phyloP scores from a whole-genome alignment of 53 echinoderm and acorn worm genomes.

The Crossaster papposus region DNA sequence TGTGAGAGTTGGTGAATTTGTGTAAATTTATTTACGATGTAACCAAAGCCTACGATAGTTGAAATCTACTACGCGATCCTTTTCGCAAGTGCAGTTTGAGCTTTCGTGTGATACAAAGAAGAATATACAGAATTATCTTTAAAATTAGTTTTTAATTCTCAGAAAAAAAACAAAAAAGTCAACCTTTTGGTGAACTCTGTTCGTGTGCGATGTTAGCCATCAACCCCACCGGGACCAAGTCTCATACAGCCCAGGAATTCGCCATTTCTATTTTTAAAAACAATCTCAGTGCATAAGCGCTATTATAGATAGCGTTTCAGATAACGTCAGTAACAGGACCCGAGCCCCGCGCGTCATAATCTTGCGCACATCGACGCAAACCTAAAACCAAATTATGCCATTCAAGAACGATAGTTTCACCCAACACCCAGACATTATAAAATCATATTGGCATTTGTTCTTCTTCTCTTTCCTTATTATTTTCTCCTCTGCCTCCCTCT shows the following conservation, averaged over 20 bases:
- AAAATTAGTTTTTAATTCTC: too few relatives aligned
- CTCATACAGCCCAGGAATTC: neutral
- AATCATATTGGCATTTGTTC: slow-evolving; percentile 31
- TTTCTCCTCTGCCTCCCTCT: neutral
- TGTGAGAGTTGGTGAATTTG: too few relatives aligned
- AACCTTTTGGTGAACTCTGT: neutral
- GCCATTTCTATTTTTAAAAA: slow-evolving; percentile 29
- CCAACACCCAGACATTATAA: slow-evolving; percentile 35
- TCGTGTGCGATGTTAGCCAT: neutral
- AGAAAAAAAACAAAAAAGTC: too few relatives aligned
- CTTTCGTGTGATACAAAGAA: too few relatives aligned
- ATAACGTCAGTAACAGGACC: slow-evolving; percentile 34
- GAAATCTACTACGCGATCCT: too few relatives aligned
- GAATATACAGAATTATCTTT: too few relatives aligned
- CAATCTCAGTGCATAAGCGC: neutral
- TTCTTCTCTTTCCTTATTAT: neutral
- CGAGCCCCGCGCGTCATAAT: slow-evolving; percentile 18
- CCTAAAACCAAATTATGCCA: slow-evolving; percentile 21
- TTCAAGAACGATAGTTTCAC: slow-evolving; percentile 14
- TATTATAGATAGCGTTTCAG: slow-evolving; percentile 32
- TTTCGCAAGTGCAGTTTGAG: too few relatives aligned
- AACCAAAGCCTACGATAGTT: too few relatives aligned
- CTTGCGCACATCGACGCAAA: slow-evolving; percentile 20
- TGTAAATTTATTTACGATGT: too few relatives aligned
- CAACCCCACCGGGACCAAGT: neutral